phyloP scores from a whole-genome alignment of 2,113 vertebrate genomes.

The Melozone crissalis region DNA sequence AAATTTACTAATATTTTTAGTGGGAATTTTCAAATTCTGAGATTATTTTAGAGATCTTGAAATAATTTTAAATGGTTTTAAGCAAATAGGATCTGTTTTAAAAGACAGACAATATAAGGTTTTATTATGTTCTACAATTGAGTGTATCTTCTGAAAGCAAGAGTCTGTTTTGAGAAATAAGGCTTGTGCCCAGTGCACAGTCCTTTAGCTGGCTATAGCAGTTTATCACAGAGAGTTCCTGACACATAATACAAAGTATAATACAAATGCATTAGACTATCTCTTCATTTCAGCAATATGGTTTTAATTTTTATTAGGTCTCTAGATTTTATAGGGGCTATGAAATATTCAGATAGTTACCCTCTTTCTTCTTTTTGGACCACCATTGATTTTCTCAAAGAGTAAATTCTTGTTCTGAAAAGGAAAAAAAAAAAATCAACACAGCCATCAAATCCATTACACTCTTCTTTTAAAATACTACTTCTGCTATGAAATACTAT shows the following conservation, averaged over 20 bases:
- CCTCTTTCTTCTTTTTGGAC: slow-evolving; percentile 90
- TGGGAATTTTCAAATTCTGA: not conserved
- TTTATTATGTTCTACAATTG: not conserved
- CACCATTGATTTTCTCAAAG: slow-evolving; percentile 89
- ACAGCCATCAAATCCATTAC: slow-evolving; percentile 45
- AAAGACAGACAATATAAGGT: not conserved
- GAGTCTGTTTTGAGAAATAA: not conserved
- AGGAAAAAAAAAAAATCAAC: not conserved
- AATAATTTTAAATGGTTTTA: not conserved
- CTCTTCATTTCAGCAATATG: not conserved
- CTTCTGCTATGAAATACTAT: slow-evolving; percentile 41
- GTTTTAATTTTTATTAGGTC: slow-evolving; percentile 1
- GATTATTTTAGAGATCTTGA: not conserved
- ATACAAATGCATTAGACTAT: not conserved
- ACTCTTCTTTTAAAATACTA: slow-evolving; percentile 38
- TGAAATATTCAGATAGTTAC: slow-evolving; percentile 71
- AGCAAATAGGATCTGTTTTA: not conserved
- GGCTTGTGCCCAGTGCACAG: not conserved
- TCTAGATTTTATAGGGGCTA: not conserved
- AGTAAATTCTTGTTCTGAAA: slow-evolving; percentile 92
- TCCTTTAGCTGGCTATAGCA: not conserved
- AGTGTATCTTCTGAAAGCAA: not conserved
- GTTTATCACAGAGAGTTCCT: not conserved
- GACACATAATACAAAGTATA: not conserved
- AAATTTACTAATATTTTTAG: not conserved